Base-by-base conservation (phyloP, 2,888 invertebrate genomes). In the Furcula furcula region DNA sequence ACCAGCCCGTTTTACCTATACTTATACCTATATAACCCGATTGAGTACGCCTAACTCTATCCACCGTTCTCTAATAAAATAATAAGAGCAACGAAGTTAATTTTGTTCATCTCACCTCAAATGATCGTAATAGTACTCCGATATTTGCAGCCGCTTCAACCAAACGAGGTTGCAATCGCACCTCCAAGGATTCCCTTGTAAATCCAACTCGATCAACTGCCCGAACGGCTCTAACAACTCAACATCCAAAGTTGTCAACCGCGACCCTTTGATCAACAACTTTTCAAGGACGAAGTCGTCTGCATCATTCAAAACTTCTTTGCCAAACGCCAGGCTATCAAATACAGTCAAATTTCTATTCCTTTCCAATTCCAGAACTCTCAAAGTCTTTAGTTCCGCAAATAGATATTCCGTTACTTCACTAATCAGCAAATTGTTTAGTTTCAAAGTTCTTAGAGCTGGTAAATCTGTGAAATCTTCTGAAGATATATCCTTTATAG, bases 121-220 rank as follows among this genome's bases (percentile, higher is more conserved):
- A 52, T 87, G 82, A 2, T 83, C 78, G 21, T 76, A 79, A 46
- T 81, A 71, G 7, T 76, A 67, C 1, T 69, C 68, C 0, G 76
- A 55, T 32, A 90, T 79, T 55, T 88, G 86, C 18, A 88, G 48
- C 4, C 63, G 32, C 50, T 81, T 81, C 9, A 91, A 29, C 91
- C 91, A 91, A 12, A 70, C 58, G 27, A 93, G 73, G 10, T 85
- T 76, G 58, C 93, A 93, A 54, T 93, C 92, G 50, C 93, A 93
- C 6, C 71, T 70, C 93, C 93, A 93, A 0, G 90, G 90, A 63
- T 93, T 93, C 1, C 90, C 89, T 48, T 91, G 91, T 6, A 93
- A 51, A 49, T 91, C 91, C 27, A 93, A 44, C 22, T 74, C 57
- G 0, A 72, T 40, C 1, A 88, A 61, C 26, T 78, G 82, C 7